A percentile compares a stretch with the other conserved stretches of the same genome.
Evolutionary conservation across 2,797 vertebrate genomes (phyloP).

Genomic region (Oreochromis grahami): DNA sequence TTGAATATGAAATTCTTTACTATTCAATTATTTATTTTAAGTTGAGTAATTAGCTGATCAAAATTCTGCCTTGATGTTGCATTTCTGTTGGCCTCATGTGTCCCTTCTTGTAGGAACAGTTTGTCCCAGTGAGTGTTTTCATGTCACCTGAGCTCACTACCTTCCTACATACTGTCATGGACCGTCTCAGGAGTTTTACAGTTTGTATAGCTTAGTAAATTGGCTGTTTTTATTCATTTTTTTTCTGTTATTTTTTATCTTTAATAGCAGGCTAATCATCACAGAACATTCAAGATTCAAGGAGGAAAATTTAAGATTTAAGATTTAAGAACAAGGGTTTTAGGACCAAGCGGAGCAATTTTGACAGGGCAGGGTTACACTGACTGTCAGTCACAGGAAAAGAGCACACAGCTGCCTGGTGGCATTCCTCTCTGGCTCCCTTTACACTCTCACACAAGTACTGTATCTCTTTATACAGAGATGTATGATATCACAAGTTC

Average conservation of each 20-base stretch:
- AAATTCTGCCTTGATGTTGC: background rate
- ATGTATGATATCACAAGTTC: slow-evolving; percentile 44
- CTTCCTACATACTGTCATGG: background rate
- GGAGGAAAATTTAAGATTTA: background rate
- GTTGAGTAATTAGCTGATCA: background rate
- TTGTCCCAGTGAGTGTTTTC: background rate
- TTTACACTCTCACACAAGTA: slow-evolving; percentile 30
- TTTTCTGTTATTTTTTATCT: background rate
- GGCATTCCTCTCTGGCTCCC: slow-evolving; percentile 60
- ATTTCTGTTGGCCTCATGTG: background rate
- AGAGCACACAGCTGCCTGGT: slow-evolving; percentile 72
- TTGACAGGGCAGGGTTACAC: slow-evolving; percentile 28
- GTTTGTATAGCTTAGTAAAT: background rate
- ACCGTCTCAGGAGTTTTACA: background rate
- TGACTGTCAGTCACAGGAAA: slow-evolving; percentile 67
- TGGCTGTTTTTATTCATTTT: background rate
- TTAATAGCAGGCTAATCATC: background rate
- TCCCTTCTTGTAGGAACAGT: slow-evolving; percentile 12
- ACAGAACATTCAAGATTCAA: background rate
- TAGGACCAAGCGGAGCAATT: slow-evolving; percentile 26
- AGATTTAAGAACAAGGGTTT: background rate
- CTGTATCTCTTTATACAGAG: slow-evolving; percentile 36
- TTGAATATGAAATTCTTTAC: background rate
- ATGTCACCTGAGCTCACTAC: background rate
- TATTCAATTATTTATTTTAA: background rate